Evolutionary conservation across 2,113 vertebrate species (phyloP).

Genomic region (Turnix velox): DNA sequence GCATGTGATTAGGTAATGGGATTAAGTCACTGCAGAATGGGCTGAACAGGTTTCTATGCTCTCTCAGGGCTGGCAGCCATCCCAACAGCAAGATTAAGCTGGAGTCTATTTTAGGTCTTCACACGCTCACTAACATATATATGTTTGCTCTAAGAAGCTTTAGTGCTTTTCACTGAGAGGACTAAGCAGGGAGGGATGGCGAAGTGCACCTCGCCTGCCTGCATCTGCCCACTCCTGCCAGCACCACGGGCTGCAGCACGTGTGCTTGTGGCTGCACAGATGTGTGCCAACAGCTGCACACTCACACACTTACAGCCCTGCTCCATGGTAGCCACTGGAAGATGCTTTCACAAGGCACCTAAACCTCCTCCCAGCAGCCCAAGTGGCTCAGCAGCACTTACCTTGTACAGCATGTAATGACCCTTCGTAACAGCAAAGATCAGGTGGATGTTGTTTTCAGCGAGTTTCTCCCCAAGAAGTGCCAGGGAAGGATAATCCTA

Average conservation of each 20-base stretch:
- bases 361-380: not conserved
- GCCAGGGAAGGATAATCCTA: slow-evolving; percentile 97
- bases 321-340: not conserved
- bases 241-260: not conserved
- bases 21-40: slow-evolving; percentile 50
- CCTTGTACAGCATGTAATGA: slow-evolving; percentile 94
- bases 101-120: slow-evolving; percentile 44
- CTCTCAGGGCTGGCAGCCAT: not conserved
- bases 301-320: not conserved
- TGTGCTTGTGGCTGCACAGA: not conserved
- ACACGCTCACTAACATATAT: not conserved
- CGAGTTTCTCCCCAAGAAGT: slow-evolving; percentile 92
- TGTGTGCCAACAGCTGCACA: not conserved
- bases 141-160: slow-evolving; percentile 42
- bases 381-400: not conserved
- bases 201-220: not conserved
- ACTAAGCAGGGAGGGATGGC: fast-evolving
- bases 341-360: not conserved
- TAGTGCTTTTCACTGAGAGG: not conserved
- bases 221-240: not conserved
- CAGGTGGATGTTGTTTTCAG: slow-evolving; percentile 96
- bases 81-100: slow-evolving; percentile 6
- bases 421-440: slow-evolving; percentile 94
- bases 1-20: slow-evolving; percentile 40
- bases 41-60: slow-evolving; percentile 34